phyloP scores from a whole-genome alignment of 2,113 vertebrate genomes.

The Sturnira hondurensis region DNA sequence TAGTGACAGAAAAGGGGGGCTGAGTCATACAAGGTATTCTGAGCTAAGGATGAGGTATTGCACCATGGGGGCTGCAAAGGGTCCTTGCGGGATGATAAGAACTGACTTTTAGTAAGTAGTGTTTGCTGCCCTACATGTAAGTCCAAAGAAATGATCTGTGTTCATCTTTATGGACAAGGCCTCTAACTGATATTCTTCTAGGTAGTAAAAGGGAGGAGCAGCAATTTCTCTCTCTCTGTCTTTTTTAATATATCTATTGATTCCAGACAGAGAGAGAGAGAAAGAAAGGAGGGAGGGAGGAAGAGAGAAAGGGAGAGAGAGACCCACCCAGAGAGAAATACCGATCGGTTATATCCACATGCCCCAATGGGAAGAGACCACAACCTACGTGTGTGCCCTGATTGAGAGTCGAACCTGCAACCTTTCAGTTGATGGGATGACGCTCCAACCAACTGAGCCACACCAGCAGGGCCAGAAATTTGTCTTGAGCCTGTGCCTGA shows the following conservation, averaged over 20 bases:
- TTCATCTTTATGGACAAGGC: neutral
- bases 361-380: too few relatives aligned
- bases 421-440: too few relatives aligned
- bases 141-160: neutral
- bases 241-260: too few relatives aligned
- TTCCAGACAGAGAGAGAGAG: too few relatives aligned
- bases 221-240: neutral
- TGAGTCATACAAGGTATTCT: neutral
- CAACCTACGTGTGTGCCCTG: too few relatives aligned
- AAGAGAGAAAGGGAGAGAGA: too few relatives aligned
- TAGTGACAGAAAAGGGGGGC: neutral
- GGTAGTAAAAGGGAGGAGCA: neutral
- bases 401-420: too few relatives aligned
- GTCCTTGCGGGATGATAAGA: neutral
- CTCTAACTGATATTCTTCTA: neutral
- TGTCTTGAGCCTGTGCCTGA: neutral
- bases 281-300: too few relatives aligned
- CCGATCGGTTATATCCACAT: too few relatives aligned
- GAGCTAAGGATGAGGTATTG: neutral
- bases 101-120: neutral
- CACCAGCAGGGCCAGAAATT: neutral
- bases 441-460: too few relatives aligned
- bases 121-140: neutral
- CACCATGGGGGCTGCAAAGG: neutral
- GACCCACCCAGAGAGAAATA: too few relatives aligned